Evolutionary conservation across 1,140 invertebrate species (phyloP), one percentile per base, ranked within the genome.

Genomic region (Bombus cullumanus): DNA sequence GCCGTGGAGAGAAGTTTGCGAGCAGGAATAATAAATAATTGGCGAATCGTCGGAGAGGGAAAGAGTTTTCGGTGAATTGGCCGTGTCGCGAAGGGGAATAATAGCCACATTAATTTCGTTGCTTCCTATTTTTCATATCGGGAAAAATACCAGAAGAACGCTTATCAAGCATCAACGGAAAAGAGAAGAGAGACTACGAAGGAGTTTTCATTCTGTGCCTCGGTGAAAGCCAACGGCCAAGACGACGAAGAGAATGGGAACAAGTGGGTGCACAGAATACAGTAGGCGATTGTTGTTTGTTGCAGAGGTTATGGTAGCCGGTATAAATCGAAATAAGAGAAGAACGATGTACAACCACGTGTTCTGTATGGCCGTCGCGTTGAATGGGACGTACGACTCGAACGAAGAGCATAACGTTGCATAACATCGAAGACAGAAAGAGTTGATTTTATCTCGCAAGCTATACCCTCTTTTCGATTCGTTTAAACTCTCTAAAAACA

Each of bases 281-380:
- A 31, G 66, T 13, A 31, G 43, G 25, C 37, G 74, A 69, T 83
- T 69, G 74, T 84, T 84, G 34, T 72, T 84, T 53, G 83, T 79
- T 72, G 75, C 37, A 25, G 22, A 39, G 82, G 53, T 75, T 71
- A 37, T 79, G 72, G 31, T 71, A n/a, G 83, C 8, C 66, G 37
- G 75, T 71, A 84, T 84, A 84, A 71, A 84, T 34, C 47, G 47
- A 57, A 76, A 84, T 84, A 79, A 69, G 66, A 71, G 75, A 62
- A 22, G 82, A 72, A 79, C 39, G 75, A 72, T 79, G 66, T 34
- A 43, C 66, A 72, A 79, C 78, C 66, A 72, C 82, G 82, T 84
- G 47, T 71, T 64, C 53, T 59, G 74, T 53, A 71, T 78, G 69
- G 68, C n/a, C 41, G 43, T 37, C 39, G 6, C 75, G 75, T 31